A percentile compares a stretch with the other conserved stretches of the same genome.
phyloP scores from a whole-genome alignment of 2,797 vertebrate genomes.

The Xiphophorus birchmanni region DNA sequence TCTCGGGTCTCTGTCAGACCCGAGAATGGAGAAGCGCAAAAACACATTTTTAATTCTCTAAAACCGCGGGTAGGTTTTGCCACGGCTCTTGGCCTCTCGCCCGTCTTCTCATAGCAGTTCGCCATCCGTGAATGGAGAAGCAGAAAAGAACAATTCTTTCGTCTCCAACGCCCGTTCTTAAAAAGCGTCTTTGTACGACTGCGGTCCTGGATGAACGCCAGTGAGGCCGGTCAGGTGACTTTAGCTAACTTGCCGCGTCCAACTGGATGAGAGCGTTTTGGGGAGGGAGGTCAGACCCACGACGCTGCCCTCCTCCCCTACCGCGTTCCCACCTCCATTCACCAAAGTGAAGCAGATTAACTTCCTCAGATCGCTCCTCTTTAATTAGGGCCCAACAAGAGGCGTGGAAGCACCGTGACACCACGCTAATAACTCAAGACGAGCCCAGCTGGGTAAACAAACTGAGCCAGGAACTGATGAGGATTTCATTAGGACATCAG shows the following conservation, averaged over 20 bases:
- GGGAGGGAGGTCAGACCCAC: conserved; percentile 25
- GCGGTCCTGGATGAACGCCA: conserved; percentile 15
- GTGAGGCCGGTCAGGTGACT: conserved; percentile 52
- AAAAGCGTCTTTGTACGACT: neutral
- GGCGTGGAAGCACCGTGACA: conserved; percentile 31
- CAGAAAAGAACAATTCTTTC: neutral
- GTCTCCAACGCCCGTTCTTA: neutral
- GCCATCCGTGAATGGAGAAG: neutral
- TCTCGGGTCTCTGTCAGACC: neutral
- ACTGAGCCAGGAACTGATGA: conserved; percentile 14
- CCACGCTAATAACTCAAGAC: conserved; percentile 35
- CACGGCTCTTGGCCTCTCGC: neutral
- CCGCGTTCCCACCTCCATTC: conserved; percentile 47
- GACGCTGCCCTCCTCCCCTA: conserved; percentile 13
- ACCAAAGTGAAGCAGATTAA: conserved; percentile 65
- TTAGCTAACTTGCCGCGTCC: conserved; percentile 39
- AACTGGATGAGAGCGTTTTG: conserved; percentile 52
- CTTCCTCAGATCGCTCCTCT: conserved; percentile 53
- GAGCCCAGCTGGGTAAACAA: conserved; percentile 33
- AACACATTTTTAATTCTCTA: neutral
- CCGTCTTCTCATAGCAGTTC: conserved; percentile 11
- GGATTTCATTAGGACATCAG: conserved; percentile 19
- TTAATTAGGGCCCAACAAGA: conserved; percentile 61
- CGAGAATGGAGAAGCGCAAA: neutral
- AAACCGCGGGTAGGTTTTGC: neutral